Evolutionary conservation across 2,888 invertebrate species (phyloP).

Genomic region (Dryadula phaetusa): DNA sequence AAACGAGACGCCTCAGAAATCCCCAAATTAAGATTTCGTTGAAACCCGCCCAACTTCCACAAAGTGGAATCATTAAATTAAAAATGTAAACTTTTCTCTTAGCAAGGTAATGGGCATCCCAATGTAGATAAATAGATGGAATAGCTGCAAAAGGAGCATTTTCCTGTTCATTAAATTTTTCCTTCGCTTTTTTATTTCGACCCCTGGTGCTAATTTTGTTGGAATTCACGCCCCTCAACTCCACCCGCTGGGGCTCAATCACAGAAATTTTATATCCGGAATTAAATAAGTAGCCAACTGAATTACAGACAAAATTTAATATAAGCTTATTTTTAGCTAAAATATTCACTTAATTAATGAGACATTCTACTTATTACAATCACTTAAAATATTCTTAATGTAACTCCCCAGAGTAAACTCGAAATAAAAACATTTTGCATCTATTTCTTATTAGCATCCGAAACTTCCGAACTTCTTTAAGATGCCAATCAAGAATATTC

Average conservation of each 20-base stretch:
- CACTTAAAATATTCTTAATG: constrained; percentile 35
- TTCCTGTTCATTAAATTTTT: constrained; percentile 86
- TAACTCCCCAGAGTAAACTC: constrained; percentile 26
- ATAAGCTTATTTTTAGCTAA: constrained; percentile 76
- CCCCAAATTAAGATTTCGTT: constrained; percentile 85
- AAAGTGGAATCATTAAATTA: constrained; percentile 86
- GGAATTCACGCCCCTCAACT: constrained; percentile 85
- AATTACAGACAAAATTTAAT: constrained; percentile 80
- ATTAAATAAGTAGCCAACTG: constrained; percentile 84
- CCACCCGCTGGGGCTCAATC: constrained; percentile 83
- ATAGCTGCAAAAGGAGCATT: constrained; percentile 85
- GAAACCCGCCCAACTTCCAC: constrained; percentile 85
- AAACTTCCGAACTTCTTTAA: constrained; percentile 47
- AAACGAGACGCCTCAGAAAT: constrained; percentile 85
- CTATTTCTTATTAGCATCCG: constrained; percentile 39
- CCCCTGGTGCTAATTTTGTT: constrained; percentile 86
- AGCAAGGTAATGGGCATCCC: constrained; percentile 85
- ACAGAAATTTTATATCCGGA: constrained; percentile 85
- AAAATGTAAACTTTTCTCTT: constrained; percentile 86
- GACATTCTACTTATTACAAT: constrained; percentile 55
- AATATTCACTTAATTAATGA: constrained; percentile 73
- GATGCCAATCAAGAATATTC: constrained; percentile 74
- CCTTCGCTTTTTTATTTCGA: constrained; percentile 84
- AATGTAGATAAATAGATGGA: constrained; percentile 85
- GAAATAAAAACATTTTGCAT: constrained; percentile 39